A percentile compares a stretch with the other conserved stretches of the same genome.
Conservation (phyloP, 2,888 invertebrate species). For the Drosophila gaucha region DNA sequence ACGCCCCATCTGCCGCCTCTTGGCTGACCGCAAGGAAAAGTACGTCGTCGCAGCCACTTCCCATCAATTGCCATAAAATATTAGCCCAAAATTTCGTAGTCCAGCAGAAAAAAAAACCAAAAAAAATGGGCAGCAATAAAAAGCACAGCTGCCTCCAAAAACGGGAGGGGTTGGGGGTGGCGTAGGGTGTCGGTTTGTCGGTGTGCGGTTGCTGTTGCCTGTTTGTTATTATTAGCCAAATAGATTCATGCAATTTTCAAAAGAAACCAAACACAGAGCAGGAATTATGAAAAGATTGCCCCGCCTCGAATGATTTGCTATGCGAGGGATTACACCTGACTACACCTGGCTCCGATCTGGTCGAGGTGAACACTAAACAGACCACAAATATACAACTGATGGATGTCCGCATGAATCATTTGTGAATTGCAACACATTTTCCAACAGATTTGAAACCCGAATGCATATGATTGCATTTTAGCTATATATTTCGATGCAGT, state of each 20-base stretch:
- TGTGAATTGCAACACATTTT: conserved; percentile 6
- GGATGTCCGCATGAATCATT: conserved; percentile 28
- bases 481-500: background rate
- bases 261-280: conserved; percentile 72
- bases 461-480: background rate
- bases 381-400: conserved; percentile 26
- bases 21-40: conserved; percentile 48
- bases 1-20: conserved; percentile 1
- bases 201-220: conserved; percentile 21
- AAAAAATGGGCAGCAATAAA: conserved; percentile 51
- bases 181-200: background rate
- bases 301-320: conserved; percentile 62
- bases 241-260: conserved; percentile 69
- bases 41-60: conserved; percentile 59
- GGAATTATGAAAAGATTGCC: conserved; percentile 70
- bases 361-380: conserved; percentile 49
- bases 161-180: background rate
- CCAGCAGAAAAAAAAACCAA: conserved; percentile 20
- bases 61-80: conserved; percentile 76
- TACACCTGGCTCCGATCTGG: conserved; percentile 12
- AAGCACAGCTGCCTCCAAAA: conserved; percentile 54
- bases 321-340: conserved; percentile 67
- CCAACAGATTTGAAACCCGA: background rate
- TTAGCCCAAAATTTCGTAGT: conserved; percentile 59
- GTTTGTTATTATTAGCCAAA: conserved; percentile 73